Evolutionary conservation across 92 coral and sea anemone genomes (phyloP), one percentile per base, ranked within the genome.

Genomic region (Siderastrea radians): DNA sequence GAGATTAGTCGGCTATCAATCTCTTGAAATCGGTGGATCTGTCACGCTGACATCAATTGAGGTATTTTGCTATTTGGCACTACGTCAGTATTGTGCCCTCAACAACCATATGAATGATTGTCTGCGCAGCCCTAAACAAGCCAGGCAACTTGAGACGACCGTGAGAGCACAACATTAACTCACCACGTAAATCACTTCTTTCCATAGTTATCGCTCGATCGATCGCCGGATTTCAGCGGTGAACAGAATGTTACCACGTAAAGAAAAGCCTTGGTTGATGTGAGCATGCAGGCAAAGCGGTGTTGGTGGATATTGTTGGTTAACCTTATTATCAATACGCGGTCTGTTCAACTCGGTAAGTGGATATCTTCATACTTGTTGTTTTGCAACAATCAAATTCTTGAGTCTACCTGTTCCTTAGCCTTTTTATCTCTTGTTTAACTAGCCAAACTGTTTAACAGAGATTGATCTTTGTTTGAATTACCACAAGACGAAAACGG

Each of bases 321-420:
- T 51, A 85, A 76, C 79, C 50, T 78, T 63, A 78, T 86, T 17
- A 77, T 86, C 80, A 75, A 66, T 79, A 64, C 90, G 80, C 91
- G 84, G 74, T 76, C 93, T 43, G 93, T 76, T 48, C 87, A 82
- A n/a, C 93, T 93, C 63, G 95, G 95, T 93, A 79, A 90, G 93
- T 81, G 80, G 87, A 84, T 84, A 84, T 62, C 87, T 74, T 58
- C 59, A 84, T 84, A 59, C 73, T 38, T 48, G 72, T 84, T 72
- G 72, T 73, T 84, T 84, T 84, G 80, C 80, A 70, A 82, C 77
- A 82, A 57, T 70, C 72, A 74, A 54, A 84, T 63, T 60, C 80
- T 50, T 60, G 60, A 50, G 79, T 8, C 72, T 50, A 38, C 52
- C 43, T 13, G 77, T 46, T 70, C 50, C 84, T 64, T 49, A 60